Conservation (phyloP, 2,888 invertebrate genomes). For the Emesis furor region DNA sequence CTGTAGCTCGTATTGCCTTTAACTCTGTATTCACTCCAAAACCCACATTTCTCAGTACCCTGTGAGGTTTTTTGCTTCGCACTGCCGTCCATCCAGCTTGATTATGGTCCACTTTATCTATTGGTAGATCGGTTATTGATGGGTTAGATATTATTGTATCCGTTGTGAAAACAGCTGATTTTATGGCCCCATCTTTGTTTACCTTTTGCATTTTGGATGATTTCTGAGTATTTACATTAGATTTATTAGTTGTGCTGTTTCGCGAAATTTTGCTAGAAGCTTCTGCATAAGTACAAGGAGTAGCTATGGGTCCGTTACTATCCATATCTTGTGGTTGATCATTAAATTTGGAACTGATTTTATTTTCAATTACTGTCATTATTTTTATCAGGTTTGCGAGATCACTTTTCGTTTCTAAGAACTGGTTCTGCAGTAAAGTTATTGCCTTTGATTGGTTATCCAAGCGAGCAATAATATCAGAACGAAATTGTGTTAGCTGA, state of each 20-base stretch:
- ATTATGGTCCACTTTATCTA: too few species aligned
- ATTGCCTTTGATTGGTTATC: background rate
- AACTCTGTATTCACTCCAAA: conserved; percentile 15
- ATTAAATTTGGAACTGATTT: background rate
- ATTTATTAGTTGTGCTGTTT: background rate
- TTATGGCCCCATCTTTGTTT: too few species aligned
- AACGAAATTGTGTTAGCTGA: background rate
- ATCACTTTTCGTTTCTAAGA: background rate
- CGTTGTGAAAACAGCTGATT: too few species aligned
- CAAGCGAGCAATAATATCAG: background rate
- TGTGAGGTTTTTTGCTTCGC: too few species aligned
- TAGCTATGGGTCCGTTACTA: background rate
- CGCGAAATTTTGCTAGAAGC: background rate
- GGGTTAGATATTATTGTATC: too few species aligned
- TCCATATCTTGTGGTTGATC: background rate
- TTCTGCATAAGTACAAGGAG: background rate
- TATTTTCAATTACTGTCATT: background rate
- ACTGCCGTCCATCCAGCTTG: too few species aligned
- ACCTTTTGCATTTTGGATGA: too few species aligned
- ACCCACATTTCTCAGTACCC: too few species aligned
- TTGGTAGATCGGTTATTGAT: too few species aligned
- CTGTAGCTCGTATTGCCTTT: conserved; percentile 25
- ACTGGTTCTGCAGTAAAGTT: background rate
- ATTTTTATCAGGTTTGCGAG: background rate
- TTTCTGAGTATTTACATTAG: too few species aligned